Base-by-base conservation (phyloP, 2,888 invertebrate genomes). In the Chirona hameri region DNA sequence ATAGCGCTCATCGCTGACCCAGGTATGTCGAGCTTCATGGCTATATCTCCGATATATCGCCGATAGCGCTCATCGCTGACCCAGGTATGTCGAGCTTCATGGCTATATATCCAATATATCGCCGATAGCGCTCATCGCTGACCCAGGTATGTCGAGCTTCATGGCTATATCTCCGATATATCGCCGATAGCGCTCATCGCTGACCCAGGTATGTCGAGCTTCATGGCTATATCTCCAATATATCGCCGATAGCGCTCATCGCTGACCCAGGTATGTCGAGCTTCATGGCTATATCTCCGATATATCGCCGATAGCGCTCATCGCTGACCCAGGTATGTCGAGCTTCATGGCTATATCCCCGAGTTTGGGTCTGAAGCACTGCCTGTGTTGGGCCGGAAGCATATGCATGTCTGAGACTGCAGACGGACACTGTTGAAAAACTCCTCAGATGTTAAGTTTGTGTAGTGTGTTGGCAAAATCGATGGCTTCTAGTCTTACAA, bases 141-240 rank as follows among this genome's bases (percentile, higher is more conserved):
- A 84, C 81, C 83, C 84, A 79, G 84, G 84, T 84, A 55, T 39
- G 72, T 12, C n/a, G n/a, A n/a, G n/a, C n/a, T n/a, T n/a, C n/a
- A n/a, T n/a, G n/a, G n/a, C n/a, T n/a, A n/a, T n/a, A n/a, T n/a
- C n/a, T n/a, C n/a, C n/a, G n/a, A n/a, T n/a, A n/a, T n/a, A n/a
- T 83, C 83, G 2, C 84, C 84, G 46, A 83, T 84, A 31, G 84
- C 82, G 18, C 81, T 84, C 31, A 82, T 84, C 52, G 83, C 84
- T 15, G 81, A 84, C 81, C 83, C 84, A 80, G 84, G 84, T 84
- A 55, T 46, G 72, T 14, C 39, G 39, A 39, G 39, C 39, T 39
- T 2, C 39, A 39, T 39, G 39, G 39, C 39, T 39, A 39, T 39
- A 39, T 2, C 39, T 39, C 39, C 39, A 7, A n/a, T n/a, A n/a